Evolutionary conservation across 2,113 vertebrate species (phyloP).

Genomic region (Pardalotus punctatus): DNA sequence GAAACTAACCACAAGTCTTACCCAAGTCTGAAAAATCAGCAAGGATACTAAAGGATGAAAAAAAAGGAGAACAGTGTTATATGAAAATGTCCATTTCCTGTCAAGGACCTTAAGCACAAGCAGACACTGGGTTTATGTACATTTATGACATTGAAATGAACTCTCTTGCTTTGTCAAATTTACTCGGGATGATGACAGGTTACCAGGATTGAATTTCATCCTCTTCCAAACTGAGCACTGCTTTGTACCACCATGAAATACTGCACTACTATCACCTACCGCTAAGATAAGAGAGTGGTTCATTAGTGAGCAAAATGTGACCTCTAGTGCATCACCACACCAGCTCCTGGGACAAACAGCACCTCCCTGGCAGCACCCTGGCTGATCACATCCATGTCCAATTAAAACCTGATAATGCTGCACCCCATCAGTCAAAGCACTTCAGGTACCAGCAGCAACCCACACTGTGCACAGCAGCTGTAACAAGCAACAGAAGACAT

Average conservation of each 20-base stretch:
- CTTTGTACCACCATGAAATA: not conserved
- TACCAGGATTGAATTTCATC: not conserved
- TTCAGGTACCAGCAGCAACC: not conserved
- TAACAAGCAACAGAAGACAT: not conserved
- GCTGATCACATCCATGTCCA: not conserved
- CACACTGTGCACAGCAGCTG: not conserved
- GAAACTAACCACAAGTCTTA: not conserved
- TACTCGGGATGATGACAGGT: not conserved
- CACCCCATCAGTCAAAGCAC: not conserved
- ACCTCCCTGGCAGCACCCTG: not conserved
- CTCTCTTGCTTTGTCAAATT: not conserved
- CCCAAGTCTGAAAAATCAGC: not conserved
- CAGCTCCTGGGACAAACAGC: not conserved
- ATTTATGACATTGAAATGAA: not conserved
- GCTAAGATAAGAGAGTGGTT: not conserved
- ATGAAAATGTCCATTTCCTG: not conserved
- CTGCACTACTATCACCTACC: not conserved
- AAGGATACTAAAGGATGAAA: not conserved
- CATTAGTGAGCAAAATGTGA: not conserved
- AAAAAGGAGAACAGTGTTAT: not conserved
- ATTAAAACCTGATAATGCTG: not conserved
- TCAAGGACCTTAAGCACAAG: not conserved
- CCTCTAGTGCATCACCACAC: not conserved
- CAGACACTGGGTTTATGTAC: accelerated
- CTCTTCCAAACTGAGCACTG: not conserved